phyloP scores from a whole-genome alignment of 2,113 vertebrate species.

The Tauraco erythrolophus region DNA sequence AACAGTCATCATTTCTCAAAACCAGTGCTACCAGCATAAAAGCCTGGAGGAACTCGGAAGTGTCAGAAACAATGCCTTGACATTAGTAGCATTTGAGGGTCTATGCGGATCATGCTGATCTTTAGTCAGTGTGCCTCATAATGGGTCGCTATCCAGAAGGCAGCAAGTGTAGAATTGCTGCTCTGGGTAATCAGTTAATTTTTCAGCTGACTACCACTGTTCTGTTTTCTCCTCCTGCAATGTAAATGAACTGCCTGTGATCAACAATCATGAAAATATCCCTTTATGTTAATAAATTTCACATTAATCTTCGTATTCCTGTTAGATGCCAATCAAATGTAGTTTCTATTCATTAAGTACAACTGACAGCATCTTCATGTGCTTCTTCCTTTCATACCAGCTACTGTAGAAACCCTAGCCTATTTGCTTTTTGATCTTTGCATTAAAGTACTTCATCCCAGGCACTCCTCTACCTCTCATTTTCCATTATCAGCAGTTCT shows the following conservation, averaged over 20 bases:
- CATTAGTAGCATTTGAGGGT: not conserved
- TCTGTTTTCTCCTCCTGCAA: not conserved
- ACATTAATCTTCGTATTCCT: not conserved
- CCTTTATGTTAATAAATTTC: not conserved
- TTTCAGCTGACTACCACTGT: not conserved
- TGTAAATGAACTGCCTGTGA: not conserved
- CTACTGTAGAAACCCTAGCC: not conserved
- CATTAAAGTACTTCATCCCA: not conserved
- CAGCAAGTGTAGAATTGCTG: not conserved
- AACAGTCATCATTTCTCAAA: not conserved
- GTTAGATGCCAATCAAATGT: not conserved
- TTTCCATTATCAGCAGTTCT: not conserved
- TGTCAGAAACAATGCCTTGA: not conserved
- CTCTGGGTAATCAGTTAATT: not conserved
- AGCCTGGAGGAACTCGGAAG: not conserved
- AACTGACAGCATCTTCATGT: not conserved
- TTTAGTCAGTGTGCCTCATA: not conserved
- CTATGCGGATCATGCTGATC: not conserved
- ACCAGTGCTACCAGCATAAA: not conserved
- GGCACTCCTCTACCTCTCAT: not conserved
- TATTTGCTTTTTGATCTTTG: not conserved
- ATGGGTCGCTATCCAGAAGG: not conserved
- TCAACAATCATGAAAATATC: not conserved
- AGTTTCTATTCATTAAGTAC: not conserved
- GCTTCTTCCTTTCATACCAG: not conserved